Base-by-base conservation (phyloP, 2,888 invertebrate species). In the Syritta pipiens region DNA sequence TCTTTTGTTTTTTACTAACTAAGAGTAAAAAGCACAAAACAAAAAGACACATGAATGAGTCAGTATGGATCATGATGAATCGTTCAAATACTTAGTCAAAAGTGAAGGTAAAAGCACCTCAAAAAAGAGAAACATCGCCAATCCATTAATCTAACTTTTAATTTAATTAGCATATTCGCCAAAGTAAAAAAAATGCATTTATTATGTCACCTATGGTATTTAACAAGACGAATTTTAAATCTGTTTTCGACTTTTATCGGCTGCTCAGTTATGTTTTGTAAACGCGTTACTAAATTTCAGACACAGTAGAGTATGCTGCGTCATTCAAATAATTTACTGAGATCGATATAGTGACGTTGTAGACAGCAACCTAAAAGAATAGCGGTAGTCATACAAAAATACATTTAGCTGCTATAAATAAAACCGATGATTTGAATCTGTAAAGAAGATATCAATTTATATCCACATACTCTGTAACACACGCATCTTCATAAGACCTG, bases 131-230 rank as follows among this genome's bases (percentile, higher is more conserved):
- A 42, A 26, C 1, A 24, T 28, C 26, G 14, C 9, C 24, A 46
- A 26, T 2, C 26, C 24, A 26, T 14, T 14, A 17, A 14, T 26
- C 2, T 1, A 14, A 14, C 20, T 44, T 10, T 22, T 24, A 24
- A 24, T 14, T 46, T 46, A 24, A 26, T 46, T 46, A 46, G n/a
- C n/a, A n/a, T n/a, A 26, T 9, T 10, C 3, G 14, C 12, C 2
- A 7, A 1, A 1, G 32, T 20, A 12, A 19, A 17, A 6, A 6
- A 4, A 35, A 5, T 24, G n/a, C 17, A 37, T 14, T 53, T 37
- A 12, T 53, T 53, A 37, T 53, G 37, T 26, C 53, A 53, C 24
- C 37, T 6, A 37, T n/a, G 17, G 17, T 17, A 37, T 37, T 53
- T 24, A n/a, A 14, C 17, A 22, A 37, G 9, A 7, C 2, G n/a